Percentiles rank a stretch among this genome's conserved stretches.
phyloP scores from a whole-genome alignment of 2,797 vertebrate species.

The Danio jaintianensis region DNA sequence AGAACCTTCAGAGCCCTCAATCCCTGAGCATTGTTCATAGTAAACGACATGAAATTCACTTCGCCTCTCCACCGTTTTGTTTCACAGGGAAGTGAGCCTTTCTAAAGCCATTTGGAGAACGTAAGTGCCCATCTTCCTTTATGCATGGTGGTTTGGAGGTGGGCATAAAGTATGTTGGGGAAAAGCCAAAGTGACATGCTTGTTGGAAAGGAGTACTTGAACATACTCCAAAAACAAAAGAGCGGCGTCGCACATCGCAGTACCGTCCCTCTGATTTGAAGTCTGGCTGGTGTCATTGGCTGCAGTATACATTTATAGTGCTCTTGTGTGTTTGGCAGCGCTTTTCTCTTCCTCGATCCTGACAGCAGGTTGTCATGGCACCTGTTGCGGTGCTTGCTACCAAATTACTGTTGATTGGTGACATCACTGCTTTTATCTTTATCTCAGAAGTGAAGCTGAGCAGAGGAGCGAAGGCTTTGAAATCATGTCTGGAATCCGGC shows the following conservation, averaged over 20 bases:
- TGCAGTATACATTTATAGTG: slow-evolving; percentile 54
- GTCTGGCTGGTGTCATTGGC: slow-evolving; percentile 53
- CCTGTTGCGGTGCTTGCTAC: slow-evolving; percentile 59
- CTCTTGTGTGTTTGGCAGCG: slow-evolving; percentile 56
- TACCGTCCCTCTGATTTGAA: slow-evolving; percentile 38
- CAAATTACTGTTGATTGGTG: slow-evolving; percentile 60
- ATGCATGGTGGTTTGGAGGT: slow-evolving; percentile 47
- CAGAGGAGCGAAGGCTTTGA: slow-evolving; percentile 20
- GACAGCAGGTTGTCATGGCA: slow-evolving; percentile 66
- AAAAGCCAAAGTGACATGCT: slow-evolving; percentile 55
- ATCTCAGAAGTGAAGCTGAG: slow-evolving; percentile 37
- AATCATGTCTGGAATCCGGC: slow-evolving; percentile 16
- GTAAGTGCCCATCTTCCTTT: slow-evolving; percentile 58
- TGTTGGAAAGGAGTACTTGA: slow-evolving; percentile 58
- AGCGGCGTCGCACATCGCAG: slow-evolving; percentile 39
- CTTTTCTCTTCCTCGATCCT: slow-evolving; percentile 51
- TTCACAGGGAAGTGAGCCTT: slow-evolving; percentile 50
- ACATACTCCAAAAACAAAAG: slow-evolving; percentile 60
- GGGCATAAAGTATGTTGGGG: slow-evolving; percentile 51
- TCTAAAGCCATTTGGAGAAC: slow-evolving; percentile 52
- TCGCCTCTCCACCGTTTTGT: slow-evolving; percentile 47
- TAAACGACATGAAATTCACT: slow-evolving; percentile 44
- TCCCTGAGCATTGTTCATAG: slow-evolving; percentile 51
- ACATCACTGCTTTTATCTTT: slow-evolving; percentile 55
- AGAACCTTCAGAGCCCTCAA: slow-evolving; percentile 36